Percentiles rank a stretch among this genome's conserved stretches.
phyloP scores from a whole-genome alignment of 2,113 vertebrate species.

The Camelus dromedarius region DNA sequence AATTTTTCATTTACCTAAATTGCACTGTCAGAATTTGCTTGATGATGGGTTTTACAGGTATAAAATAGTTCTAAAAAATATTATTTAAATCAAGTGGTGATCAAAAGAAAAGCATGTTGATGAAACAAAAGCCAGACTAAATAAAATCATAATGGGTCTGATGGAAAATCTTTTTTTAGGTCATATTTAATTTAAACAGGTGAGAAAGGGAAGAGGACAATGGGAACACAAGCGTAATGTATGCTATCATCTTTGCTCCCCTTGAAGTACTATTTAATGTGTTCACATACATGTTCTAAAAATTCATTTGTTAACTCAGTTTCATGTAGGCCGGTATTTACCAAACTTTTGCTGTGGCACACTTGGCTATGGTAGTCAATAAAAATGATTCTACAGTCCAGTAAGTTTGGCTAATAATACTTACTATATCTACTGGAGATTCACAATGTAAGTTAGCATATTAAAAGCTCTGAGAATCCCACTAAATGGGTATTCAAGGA shows the following conservation, averaged over 20 bases:
- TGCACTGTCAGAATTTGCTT: background rate
- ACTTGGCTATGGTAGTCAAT: background rate
- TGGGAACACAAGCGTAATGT: background rate
- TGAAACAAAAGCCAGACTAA: background rate
- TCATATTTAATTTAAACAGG: background rate
- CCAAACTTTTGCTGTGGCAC: background rate
- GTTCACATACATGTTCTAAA: background rate
- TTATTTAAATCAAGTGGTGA: conserved; percentile 33
- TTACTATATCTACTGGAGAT: background rate
- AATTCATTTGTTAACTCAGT: background rate
- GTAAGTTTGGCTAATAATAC: background rate
- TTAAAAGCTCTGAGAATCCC: background rate
- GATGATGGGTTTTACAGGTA: background rate
- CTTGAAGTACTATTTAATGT: background rate
- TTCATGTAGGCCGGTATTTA: background rate
- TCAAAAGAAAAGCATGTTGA: conserved; percentile 19
- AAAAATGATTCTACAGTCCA: background rate
- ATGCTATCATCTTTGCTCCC: background rate
- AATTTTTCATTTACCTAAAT: conserved; percentile 8
- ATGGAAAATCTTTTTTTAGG: background rate
- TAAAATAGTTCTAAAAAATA: background rate
- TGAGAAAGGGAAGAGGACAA: background rate
- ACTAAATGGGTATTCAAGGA: background rate
- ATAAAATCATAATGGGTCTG: background rate
- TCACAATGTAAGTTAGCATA: background rate